Evolutionary conservation across 2,888 invertebrate genomes (phyloP).

Genomic region (Mycalesis mineus): DNA sequence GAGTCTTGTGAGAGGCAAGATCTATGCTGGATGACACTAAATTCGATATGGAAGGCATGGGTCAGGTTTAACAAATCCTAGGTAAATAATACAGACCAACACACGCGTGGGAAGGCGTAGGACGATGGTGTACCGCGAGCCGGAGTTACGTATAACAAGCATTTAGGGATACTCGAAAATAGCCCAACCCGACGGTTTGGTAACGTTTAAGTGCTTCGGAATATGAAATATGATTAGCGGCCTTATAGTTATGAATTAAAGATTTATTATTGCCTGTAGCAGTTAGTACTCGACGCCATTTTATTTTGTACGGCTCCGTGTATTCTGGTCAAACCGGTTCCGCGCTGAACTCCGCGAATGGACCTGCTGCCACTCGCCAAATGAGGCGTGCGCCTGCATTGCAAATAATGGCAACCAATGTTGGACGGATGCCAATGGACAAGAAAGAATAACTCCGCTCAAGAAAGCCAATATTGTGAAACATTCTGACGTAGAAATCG

Average conservation of each 20-base stretch:
- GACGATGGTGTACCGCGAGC: slow-evolving; percentile 30
- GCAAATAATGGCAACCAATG: slow-evolving; percentile 50
- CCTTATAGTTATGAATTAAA: slow-evolving; percentile 41
- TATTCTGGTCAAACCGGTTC: slow-evolving; percentile 75
- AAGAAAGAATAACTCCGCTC: slow-evolving; percentile 31
- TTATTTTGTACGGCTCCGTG: slow-evolving; percentile 59
- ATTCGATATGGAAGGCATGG: slow-evolving; percentile 1
- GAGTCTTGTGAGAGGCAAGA: no score
- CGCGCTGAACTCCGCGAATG: slow-evolving; percentile 61
- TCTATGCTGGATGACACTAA: no score
- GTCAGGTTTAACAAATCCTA: slow-evolving; percentile 9
- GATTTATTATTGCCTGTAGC: slow-evolving; percentile 44
- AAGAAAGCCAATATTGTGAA: slow-evolving; percentile 16
- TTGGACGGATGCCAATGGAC: slow-evolving; percentile 40
- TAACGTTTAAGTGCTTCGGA: slow-evolving; percentile 39
- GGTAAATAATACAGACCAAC: slow-evolving; percentile 3
- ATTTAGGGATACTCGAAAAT: slow-evolving; percentile 54
- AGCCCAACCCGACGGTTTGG: slow-evolving; percentile 47
- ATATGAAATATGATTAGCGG: slow-evolving; percentile 35
- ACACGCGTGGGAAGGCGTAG: slow-evolving; percentile 24
- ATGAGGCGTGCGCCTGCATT: slow-evolving; percentile 63
- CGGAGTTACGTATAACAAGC: slow-evolving; percentile 37
- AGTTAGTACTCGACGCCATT: slow-evolving; percentile 45
- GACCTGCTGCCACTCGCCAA: slow-evolving; percentile 70
- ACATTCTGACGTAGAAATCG: not conserved